Evolutionary conservation across 2,888 invertebrate genomes (phyloP).

Genomic region (Arenicola marina): DNA sequence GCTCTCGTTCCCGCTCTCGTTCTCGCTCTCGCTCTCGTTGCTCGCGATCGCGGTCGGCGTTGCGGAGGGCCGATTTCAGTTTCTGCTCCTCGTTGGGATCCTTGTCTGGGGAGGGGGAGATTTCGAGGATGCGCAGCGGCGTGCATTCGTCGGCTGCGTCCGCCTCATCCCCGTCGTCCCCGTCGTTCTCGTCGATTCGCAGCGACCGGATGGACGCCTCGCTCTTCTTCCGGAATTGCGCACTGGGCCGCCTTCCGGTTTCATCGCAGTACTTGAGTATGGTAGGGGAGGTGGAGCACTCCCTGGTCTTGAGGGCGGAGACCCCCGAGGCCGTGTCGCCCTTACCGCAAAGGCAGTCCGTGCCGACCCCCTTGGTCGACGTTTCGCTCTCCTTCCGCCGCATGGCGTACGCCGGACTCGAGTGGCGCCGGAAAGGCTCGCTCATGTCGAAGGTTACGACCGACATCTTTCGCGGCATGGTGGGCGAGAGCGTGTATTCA

Average conservation of each 20-base stretch:
- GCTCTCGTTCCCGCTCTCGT: neutral
- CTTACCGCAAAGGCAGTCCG: too few species aligned
- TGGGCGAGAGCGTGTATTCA: slow-evolving; percentile 22
- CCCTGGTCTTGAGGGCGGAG: neutral
- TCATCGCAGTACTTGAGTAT: slow-evolving; percentile 4
- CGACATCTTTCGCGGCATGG: slow-evolving; percentile 21
- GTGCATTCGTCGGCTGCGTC: neutral
- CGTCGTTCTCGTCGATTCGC: slow-evolving; percentile 22
- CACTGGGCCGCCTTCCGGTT: neutral
- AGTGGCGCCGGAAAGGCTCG: slow-evolving; percentile 27
- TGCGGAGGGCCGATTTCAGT: neutral
- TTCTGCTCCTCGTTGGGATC: neutral
- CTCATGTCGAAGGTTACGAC: slow-evolving; percentile 32
- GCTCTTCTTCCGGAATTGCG: slow-evolving; percentile 17
- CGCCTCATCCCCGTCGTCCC: slow-evolving; percentile 21
- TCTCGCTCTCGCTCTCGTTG: too few species aligned
- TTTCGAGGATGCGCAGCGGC: too few species aligned
- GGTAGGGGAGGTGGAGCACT: neutral
- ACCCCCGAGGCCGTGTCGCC: neutral
- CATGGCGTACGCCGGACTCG: slow-evolving; percentile 25
- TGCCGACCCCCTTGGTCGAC: neutral
- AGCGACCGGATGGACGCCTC: slow-evolving; percentile 13
- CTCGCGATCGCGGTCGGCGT: neutral
- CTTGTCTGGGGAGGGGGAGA: too few species aligned
- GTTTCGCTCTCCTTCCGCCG: slow-evolving; percentile 6